Conservation (phyloP, 2,113 vertebrate species). For the Sylvilagus bachmani region DNA sequence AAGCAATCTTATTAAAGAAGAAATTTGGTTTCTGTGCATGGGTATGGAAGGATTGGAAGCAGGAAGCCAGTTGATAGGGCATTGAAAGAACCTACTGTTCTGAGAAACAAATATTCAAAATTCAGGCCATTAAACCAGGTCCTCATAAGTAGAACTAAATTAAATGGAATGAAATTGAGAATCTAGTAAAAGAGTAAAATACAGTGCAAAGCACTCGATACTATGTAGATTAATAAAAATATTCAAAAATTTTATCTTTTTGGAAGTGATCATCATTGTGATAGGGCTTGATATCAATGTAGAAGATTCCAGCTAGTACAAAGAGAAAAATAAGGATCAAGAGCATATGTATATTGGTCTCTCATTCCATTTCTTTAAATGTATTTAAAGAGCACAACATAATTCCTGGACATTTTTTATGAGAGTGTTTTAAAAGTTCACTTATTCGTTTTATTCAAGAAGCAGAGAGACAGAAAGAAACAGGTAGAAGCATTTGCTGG, state of each 20-base stretch:
- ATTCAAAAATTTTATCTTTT: not conserved
- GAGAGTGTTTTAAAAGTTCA: too few species aligned
- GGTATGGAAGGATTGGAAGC: not conserved
- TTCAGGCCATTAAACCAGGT: not conserved
- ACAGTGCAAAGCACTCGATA: not conserved
- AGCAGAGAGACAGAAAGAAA: too few species aligned
- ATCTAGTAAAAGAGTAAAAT: slow-evolving; percentile 30
- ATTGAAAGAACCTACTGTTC: not conserved
- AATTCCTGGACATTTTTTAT: too few species aligned
- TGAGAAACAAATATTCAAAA: not conserved
- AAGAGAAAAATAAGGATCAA: not conserved
- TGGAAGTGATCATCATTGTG: not conserved
- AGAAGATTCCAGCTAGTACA: not conserved
- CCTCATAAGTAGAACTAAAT: not conserved
- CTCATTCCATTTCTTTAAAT: not conserved
- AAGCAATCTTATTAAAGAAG: not conserved
- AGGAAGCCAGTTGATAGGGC: not conserved
- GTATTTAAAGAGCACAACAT: not conserved
- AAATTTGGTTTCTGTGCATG: not conserved
- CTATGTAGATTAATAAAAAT: not conserved
- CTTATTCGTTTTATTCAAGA: too few species aligned
- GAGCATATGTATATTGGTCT: not conserved
- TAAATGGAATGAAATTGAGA: not conserved
- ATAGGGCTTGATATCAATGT: not conserved
- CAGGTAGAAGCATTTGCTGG: too few species aligned